phyloP scores from a whole-genome alignment of 2,113 vertebrate species.

The Sinocyclocheilus grahami region DNA sequence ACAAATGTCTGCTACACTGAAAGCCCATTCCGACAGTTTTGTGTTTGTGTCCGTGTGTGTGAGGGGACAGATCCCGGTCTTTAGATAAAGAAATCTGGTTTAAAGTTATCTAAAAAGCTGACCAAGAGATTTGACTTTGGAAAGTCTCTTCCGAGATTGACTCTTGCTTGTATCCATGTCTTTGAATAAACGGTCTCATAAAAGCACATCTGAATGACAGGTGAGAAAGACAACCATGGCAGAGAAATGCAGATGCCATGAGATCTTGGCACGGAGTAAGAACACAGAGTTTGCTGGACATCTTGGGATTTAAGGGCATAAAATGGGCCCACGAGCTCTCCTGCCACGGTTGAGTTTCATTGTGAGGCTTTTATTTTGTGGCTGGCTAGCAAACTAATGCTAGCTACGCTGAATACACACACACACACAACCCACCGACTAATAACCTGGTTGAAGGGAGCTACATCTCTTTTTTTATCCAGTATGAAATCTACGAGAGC shows the following conservation, averaged over 20 bases:
- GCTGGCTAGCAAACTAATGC: constrained; percentile 73
- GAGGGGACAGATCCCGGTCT: constrained; percentile 24
- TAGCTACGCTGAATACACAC: constrained; percentile 67
- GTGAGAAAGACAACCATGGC: constrained; percentile 75
- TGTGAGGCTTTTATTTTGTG: constrained; percentile 69
- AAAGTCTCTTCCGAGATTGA: constrained; percentile 82
- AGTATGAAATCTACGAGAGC: constrained; percentile 58
- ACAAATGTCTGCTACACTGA: constrained; percentile 63
- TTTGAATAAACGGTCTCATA: constrained; percentile 65
- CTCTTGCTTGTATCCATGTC: constrained; percentile 70
- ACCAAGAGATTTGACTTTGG: constrained; percentile 74
- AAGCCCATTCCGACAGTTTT: constrained; percentile 65
- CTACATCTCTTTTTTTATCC: constrained; percentile 71
- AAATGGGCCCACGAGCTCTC: constrained; percentile 65
- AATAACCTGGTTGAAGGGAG: constrained; percentile 70
- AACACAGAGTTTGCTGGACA: constrained; percentile 78
- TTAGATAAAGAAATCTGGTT: constrained; percentile 23
- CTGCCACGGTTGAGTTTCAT: constrained; percentile 71
- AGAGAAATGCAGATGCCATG: constrained; percentile 79
- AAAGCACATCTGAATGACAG: constrained; percentile 69
- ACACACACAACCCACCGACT: constrained; percentile 69
- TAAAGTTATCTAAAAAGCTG: constrained; percentile 68
- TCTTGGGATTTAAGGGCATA: constrained; percentile 77
- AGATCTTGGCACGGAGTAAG: constrained; percentile 80
- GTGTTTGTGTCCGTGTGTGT: constrained; percentile 38